These are phyloP conservation scores for Drosophila paulistorum DNA, from an alignment of 1,140 invertebrate species.

Conservation along the genomic window DNA sequence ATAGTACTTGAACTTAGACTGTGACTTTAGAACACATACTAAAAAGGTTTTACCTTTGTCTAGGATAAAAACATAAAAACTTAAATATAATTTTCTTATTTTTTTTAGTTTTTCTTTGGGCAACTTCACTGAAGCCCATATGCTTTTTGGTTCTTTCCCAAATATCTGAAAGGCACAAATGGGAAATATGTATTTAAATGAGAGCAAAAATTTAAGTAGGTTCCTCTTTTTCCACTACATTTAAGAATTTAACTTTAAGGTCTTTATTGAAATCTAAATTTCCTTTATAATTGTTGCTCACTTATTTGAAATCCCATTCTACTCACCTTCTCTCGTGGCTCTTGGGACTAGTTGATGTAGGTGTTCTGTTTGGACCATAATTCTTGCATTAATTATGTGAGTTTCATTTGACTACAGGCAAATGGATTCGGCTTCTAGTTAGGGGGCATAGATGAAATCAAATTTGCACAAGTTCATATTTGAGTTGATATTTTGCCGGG, in stretches of 20 bases:
- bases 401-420: constrained; percentile 7
- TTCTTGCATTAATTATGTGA: constrained; percentile 14
- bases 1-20: no score
- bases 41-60: not conserved
- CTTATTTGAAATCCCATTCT: not conserved
- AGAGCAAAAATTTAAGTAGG: not conserved
- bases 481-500: constrained; percentile 2
- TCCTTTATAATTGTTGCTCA: not conserved
- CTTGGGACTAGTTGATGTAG: not conserved
- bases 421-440: not conserved
- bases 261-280: not conserved
- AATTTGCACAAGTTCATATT: constrained; percentile 14
- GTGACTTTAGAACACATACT: no score
- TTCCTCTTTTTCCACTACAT: not conserved
- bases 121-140: not conserved
- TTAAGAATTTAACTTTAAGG: not conserved
- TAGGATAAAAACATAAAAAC: not conserved
- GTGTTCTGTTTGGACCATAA: not conserved
- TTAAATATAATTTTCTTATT: not conserved
- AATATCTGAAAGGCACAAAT: not conserved
- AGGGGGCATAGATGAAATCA: not conserved
- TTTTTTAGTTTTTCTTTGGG: not conserved
- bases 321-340: not conserved
- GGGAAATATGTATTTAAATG: not conserved
- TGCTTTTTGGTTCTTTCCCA: not conserved